phyloP scores from a whole-genome alignment of 2,888 invertebrate genomes.

The Hermodice carunculata region DNA sequence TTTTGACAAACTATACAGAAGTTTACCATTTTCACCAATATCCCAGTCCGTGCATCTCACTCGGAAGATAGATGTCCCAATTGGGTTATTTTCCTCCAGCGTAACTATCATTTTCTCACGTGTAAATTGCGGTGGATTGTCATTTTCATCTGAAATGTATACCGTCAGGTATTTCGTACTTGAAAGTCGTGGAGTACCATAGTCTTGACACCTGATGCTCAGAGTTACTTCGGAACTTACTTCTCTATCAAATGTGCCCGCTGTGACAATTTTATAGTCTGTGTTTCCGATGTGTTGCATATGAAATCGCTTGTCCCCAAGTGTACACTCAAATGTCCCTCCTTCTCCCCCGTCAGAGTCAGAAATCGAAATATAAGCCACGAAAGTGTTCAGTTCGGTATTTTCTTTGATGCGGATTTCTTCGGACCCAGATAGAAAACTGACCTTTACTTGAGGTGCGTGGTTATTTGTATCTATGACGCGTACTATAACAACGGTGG shows the following conservation, averaged over 20 bases:
- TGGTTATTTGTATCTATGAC: constrained; percentile 23
- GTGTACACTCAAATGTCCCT: constrained; percentile 8
- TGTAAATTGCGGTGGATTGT: constrained; percentile 23
- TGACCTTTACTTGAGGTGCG: constrained; percentile 21
- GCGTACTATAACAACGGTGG: constrained; percentile 74
- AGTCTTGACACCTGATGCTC: constrained; percentile 14
- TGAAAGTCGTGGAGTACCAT: constrained; percentile 2
- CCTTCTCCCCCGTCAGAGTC: constrained; percentile 16
- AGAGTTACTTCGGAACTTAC: not conserved
- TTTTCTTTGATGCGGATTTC: constrained; percentile 1
- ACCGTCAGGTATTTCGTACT: constrained; percentile 10
- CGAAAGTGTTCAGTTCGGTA: constrained; percentile 11
- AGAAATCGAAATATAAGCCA: constrained; percentile 22
- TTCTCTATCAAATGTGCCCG: constrained; percentile 13
- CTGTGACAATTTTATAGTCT: constrained; percentile 18
- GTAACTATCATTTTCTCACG: not conserved
- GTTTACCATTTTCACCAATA: constrained; percentile 9
- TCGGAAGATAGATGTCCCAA: constrained; percentile 5
- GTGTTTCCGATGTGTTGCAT: constrained; percentile 4
- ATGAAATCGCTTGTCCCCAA: constrained; percentile 5
- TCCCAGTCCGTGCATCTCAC: constrained; percentile 23
- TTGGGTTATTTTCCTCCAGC: constrained; percentile 22
- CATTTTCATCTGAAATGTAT: constrained; percentile 25
- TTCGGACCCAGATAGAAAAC: constrained; percentile 59
- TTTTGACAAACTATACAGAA: constrained; percentile 10